Evolutionary conservation across 2,797 vertebrate species (phyloP).

Genomic region (Discoglossus pictus): DNA sequence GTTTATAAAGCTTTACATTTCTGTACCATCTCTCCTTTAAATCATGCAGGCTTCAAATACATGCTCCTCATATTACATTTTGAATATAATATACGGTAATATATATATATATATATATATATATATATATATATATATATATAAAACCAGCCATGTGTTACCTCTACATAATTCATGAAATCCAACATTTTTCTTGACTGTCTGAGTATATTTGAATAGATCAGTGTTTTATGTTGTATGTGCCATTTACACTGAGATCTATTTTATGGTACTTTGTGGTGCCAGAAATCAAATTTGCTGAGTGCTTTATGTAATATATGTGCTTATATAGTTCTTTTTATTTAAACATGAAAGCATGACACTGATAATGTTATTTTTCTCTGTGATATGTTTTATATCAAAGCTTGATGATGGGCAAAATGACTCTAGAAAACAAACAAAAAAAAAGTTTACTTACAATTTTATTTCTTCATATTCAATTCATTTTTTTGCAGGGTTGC

Average conservation of each 20-base stretch:
- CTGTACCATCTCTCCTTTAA: neutral
- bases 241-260: neutral
- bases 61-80: neutral
- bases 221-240: neutral
- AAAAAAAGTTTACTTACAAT: too few species aligned
- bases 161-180: constrained; percentile 4
- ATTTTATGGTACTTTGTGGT: neutral
- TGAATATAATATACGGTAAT: neutral
- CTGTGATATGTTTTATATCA: too few species aligned
- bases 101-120: neutral
- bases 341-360: too few species aligned
- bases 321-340: too few species aligned
- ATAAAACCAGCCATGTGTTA: neutral
- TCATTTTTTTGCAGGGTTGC: too few species aligned
- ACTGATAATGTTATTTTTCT: too few species aligned
- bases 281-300: too few species aligned
- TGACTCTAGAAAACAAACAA: too few species aligned
- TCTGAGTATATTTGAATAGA: neutral
- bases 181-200: neutral
- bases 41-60: too few species aligned
- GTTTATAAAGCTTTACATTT: neutral
- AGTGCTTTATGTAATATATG: too few species aligned
- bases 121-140: neutral
- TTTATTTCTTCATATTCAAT: too few species aligned
- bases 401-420: too few species aligned